A percentile compares a stretch with the other conserved stretches of the same genome.
Conservation (phyloP, 2,797 vertebrate species). For the Alauda arvensis region DNA sequence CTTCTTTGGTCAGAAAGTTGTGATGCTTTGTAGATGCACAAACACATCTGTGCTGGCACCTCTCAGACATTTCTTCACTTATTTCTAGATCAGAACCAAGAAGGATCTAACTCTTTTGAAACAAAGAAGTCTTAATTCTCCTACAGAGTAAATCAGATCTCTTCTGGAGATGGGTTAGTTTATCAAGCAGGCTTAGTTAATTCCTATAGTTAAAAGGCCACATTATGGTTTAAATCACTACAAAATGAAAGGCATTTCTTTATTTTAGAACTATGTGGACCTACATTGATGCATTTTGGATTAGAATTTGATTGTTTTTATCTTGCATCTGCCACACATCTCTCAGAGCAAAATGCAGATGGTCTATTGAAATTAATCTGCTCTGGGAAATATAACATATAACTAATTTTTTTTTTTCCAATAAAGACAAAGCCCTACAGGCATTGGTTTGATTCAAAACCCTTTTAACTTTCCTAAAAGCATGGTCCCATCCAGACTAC, state of each 20-base stretch:
- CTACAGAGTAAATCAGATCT: neutral
- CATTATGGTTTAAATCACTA: neutral
- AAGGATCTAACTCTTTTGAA: neutral
- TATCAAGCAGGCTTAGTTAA: neutral
- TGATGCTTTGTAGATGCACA: neutral
- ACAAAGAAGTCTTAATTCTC: neutral
- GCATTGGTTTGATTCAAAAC: neutral
- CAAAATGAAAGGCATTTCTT: neutral
- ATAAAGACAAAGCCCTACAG: neutral
- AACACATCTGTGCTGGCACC: neutral
- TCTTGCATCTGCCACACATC: neutral
- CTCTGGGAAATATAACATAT: neutral
- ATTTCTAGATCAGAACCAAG: neutral
- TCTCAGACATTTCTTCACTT: neutral
- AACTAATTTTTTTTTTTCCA: neutral
- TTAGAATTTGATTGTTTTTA: neutral
- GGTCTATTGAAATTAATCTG: neutral
- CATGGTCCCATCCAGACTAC: neutral
- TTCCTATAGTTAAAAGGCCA: neutral
- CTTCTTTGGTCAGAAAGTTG: constrained; percentile 7
- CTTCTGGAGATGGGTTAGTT: neutral
- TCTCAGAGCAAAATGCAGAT: neutral
- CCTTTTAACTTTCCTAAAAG: neutral
- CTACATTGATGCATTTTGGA: neutral
- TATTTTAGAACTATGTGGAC: neutral